phyloP scores from a whole-genome alignment of 1,140 invertebrate species.

The Steinernema feltiae region DNA sequence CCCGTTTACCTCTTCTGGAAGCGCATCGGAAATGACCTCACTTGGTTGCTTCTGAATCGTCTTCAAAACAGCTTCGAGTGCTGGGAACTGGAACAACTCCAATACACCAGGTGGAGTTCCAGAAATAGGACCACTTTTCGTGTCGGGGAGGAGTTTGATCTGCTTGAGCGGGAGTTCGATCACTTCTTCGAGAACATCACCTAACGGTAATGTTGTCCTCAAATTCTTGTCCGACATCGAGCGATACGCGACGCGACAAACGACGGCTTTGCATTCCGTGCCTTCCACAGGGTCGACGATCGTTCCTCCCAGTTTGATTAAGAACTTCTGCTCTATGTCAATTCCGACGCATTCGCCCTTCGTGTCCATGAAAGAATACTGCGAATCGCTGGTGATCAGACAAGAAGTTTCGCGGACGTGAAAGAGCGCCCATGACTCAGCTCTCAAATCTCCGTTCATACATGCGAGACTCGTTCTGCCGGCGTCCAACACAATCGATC shows the following conservation, averaged over 20 bases:
- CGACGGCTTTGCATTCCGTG: constrained; percentile 40
- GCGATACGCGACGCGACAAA: constrained; percentile 37
- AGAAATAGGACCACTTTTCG: neutral
- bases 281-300: neutral
- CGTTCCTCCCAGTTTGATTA: constrained; percentile 37
- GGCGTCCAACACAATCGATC: constrained; percentile 44
- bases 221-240: neutral
- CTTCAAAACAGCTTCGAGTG: constrained; percentile 45
- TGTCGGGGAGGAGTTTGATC: neutral
- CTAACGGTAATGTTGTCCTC: neutral
- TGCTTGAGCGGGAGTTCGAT: neutral
- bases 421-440: constrained; percentile 46
- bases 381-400: constrained; percentile 32
- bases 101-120: constrained; percentile 30
- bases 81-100: constrained; percentile 52
- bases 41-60: constrained; percentile 37
- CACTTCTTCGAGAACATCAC: neutral
- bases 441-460: constrained; percentile 53
- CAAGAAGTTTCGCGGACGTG: constrained; percentile 43
- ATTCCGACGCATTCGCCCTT: constrained; percentile 36
- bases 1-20: neutral
- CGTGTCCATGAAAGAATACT: constrained; percentile 44
- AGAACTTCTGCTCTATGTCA: constrained; percentile 42
- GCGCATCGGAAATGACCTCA: constrained; percentile 21
- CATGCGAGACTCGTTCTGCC: constrained; percentile 43